Percentiles rank a stretch among this genome's conserved stretches.
phyloP scores from a whole-genome alignment of 53 echinoderm and acorn worm genomes.

The Holothuria leucospilota region DNA sequence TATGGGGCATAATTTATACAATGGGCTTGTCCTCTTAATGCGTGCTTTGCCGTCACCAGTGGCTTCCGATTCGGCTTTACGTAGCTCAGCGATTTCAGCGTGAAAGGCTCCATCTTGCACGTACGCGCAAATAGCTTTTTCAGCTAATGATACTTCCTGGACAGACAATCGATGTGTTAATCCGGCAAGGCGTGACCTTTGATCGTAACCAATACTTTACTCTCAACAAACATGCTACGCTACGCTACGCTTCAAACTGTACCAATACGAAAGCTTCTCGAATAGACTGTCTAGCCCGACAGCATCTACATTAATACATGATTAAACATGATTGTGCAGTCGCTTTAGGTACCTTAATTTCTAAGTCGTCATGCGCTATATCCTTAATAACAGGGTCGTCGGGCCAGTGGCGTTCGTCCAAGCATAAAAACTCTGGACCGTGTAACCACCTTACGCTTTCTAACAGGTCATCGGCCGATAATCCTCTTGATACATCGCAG shows the following conservation, averaged over 20 bases:
- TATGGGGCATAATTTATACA: slow-evolving; percentile 59
- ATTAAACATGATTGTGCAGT: slow-evolving; percentile 19
- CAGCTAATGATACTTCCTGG: slow-evolving; percentile 52
- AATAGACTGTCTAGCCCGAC: slow-evolving; percentile 48
- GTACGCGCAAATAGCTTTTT: slow-evolving; percentile 52
- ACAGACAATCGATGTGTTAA: slow-evolving; percentile 25
- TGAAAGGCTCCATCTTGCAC: slow-evolving; percentile 53
- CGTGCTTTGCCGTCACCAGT: not conserved
- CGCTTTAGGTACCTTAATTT: slow-evolving; percentile 37
- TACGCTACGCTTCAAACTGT: slow-evolving; percentile 57
- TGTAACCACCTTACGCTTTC: slow-evolving; percentile 42
- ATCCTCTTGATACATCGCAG: slow-evolving; percentile 67
- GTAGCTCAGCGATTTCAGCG: slow-evolving; percentile 50
- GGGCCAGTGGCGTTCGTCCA: slow-evolving; percentile 53
- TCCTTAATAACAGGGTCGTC: slow-evolving; percentile 14
- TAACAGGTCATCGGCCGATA: slow-evolving; percentile 40
- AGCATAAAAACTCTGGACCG: slow-evolving; percentile 55
- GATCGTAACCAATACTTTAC: slow-evolving; percentile 28
- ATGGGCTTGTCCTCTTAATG: slow-evolving; percentile 38
- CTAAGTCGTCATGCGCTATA: slow-evolving; percentile 29
- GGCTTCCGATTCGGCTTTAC: too few relatives aligned
- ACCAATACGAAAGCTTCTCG: slow-evolving; percentile 47
- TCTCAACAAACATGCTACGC: slow-evolving; percentile 57
- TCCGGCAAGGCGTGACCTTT: not conserved
- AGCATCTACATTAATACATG: slow-evolving; percentile 19